Percentiles rank a stretch among this genome's conserved stretches.
Evolutionary conservation across 2,888 invertebrate species (phyloP).

Genomic region (Orchesellides sinensis): DNA sequence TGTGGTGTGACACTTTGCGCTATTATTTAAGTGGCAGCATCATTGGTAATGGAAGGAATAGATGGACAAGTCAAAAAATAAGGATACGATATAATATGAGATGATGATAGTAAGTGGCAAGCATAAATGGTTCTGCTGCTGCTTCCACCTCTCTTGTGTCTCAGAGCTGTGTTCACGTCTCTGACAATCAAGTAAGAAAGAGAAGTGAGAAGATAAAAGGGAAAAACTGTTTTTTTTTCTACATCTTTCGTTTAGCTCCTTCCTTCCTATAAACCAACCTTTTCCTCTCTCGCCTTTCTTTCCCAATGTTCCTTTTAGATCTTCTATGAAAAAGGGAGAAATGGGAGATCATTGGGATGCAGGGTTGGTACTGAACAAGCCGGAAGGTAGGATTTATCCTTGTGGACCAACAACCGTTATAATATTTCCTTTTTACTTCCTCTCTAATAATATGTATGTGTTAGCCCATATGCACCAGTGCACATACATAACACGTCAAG

Average conservation of each 20-base stretch:
- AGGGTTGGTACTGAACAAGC: constrained; percentile 65
- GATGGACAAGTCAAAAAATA: constrained; percentile 10
- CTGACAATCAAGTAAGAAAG: constrained; percentile 1
- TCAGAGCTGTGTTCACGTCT: background rate
- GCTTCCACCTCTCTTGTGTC: background rate
- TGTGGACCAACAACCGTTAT: constrained; percentile 51
- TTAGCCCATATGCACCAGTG: background rate
- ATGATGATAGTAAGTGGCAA: constrained; percentile 15
- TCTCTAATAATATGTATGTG: background rate
- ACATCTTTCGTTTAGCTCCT: background rate
- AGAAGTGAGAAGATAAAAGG: constrained; percentile 16
- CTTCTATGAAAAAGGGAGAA: background rate
- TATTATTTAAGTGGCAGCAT: background rate
- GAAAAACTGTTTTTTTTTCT: constrained; percentile 13
- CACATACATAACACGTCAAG: background rate
- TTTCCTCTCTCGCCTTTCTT: background rate
- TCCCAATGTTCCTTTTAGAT: background rate
- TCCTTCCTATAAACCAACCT: background rate
- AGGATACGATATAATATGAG: background rate
- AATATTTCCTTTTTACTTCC: constrained; percentile 18
- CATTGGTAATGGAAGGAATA: background rate
- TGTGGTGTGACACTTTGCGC: background rate
- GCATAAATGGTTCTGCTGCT: constrained; percentile 3
- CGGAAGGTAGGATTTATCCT: constrained; percentile 73
- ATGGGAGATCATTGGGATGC: constrained; percentile 71